Conservation (phyloP, 2,113 vertebrate genomes). For the Cardinalis cardinalis region DNA sequence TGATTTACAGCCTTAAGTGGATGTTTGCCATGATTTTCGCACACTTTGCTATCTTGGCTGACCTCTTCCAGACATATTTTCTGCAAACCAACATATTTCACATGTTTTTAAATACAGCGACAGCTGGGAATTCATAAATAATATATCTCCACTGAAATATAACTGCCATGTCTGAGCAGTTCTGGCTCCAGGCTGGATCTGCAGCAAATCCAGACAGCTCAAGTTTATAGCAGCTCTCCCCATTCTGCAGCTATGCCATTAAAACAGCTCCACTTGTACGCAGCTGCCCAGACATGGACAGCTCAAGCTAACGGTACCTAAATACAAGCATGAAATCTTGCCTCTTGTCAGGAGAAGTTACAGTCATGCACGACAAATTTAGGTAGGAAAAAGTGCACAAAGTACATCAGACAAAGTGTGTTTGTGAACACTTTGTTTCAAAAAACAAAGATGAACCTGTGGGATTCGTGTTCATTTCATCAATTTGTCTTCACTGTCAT, state of each 20-base stretch:
- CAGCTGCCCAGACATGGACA: neutral
- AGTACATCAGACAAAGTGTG: neutral
- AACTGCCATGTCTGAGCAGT: conserved; percentile 7
- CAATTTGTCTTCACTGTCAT: neutral
- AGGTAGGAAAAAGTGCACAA: neutral
- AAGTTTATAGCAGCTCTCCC: conserved; percentile 2
- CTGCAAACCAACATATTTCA: conserved; percentile 31
- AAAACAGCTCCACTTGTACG: neutral
- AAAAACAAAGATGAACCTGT: neutral
- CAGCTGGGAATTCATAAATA: conserved; percentile 59
- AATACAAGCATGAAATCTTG: neutral
- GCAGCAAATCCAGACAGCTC: neutral
- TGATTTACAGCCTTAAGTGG: conserved; percentile 50
- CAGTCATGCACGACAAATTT: neutral
- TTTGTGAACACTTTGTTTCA: neutral
- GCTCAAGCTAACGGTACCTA: neutral
- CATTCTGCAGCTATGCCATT: neutral
- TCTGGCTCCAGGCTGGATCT: neutral
- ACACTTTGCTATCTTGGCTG: conserved; percentile 35
- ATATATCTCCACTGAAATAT: conserved; percentile 47
- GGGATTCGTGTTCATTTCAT: neutral
- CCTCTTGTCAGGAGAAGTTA: neutral
- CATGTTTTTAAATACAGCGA: conserved; percentile 48
- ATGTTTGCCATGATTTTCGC: conserved; percentile 33
- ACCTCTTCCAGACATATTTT: conserved; percentile 51